A percentile compares a stretch with the other conserved stretches of the same genome.
Evolutionary conservation across 2,888 invertebrate species (phyloP).

Genomic region (Homarus gammarus): DNA sequence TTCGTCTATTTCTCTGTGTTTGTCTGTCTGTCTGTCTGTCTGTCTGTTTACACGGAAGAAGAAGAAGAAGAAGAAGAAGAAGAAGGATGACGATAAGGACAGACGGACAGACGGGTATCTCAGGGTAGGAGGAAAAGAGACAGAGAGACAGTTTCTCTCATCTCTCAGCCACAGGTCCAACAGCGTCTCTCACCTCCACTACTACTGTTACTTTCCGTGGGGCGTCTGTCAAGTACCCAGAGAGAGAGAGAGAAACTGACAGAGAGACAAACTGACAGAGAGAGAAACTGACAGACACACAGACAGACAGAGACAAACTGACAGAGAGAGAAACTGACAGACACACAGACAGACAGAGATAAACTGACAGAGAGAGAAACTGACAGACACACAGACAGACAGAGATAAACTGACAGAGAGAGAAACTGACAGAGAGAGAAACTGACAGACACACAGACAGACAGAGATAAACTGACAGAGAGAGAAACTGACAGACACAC

Average conservation of each 20-base stretch:
- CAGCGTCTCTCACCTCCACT: no score
- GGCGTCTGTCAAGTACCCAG: conserved; percentile 30
- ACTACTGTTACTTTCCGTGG: conserved; percentile 58
- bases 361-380: neutral
- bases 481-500: no score
- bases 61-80: no score
- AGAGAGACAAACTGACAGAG: neutral
- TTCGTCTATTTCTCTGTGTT: no score
- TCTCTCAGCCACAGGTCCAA: neutral
- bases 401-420: neutral
- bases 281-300: neutral
- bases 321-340: neutral
- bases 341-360: neutral
- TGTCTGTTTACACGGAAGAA: no score
- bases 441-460: no score
- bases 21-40: no score
- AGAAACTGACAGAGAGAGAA: neutral
- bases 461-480: no score
- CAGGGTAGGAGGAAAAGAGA: neutral
- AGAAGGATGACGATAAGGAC: no score
- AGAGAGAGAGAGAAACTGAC: neutral
- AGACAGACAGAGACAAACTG: neutral
- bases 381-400: neutral
- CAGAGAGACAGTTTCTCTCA: neutral
- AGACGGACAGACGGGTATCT: no score